Evolutionary conservation across 2,888 invertebrate genomes (phyloP), one percentile per base, ranked within the genome.

Genomic region (Periphyllus acericola): DNA sequence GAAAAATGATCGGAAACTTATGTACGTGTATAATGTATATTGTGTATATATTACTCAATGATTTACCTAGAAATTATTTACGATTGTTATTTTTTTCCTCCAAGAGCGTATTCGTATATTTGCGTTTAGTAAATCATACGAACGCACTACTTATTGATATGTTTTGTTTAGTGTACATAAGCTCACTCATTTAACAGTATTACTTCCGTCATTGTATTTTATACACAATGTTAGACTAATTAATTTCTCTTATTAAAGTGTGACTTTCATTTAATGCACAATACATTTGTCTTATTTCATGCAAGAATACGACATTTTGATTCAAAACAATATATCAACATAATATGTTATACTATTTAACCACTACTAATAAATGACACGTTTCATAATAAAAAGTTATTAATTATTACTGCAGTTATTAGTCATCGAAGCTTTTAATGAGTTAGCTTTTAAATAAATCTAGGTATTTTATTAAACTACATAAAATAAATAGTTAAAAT

Each of bases 191-290:
- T 25, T 55, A 34, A 34, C 21, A 11, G 78, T 11, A 55, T 79
- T 55, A 55, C 25, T 34, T 78, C 32, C 11, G 46, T 46, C 78
- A 29, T 78, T 32, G 52, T 78, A 78, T 55, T 78, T 78, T 78
- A 55, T 46, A 55, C 29, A 21, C 29, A 32, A 78, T 21, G 17
- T 78, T 52, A 52, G 34, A 34, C 14, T 55, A 79, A 79, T 79
- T 55, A 34, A 79, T 79, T 79, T 6, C 32, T 46, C 55, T 79
- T 79, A 55, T 79, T 79, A 55, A 79, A 34, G 34, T 8, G 34
- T 55, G 78, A 34, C 14, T 34, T 79, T 34, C 11, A 25, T 79
- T 32, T 55, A 79, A 55, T 52, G 29, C 55, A 55, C 11, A 55
- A 79, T 21, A 34, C 32, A 52, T 34, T 34, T 66, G 0, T 71